Evolutionary conservation across 2,888 invertebrate genomes (phyloP).

Genomic region (Spodoptera exigua): DNA sequence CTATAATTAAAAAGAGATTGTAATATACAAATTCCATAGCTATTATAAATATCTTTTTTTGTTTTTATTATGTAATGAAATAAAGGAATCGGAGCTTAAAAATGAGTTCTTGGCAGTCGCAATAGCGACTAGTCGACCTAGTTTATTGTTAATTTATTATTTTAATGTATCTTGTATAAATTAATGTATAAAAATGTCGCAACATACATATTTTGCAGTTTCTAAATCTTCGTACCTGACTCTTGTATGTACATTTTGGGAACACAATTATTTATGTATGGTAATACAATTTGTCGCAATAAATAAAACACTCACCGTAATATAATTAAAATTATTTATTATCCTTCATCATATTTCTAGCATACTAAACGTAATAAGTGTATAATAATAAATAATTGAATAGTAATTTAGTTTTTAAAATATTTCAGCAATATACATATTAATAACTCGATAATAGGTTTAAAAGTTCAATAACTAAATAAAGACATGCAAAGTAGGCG

Average conservation of each 20-base stretch:
- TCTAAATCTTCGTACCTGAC: constrained; percentile 31
- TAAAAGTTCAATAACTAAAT: constrained; percentile 78
- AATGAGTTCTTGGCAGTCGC: too few relatives aligned
- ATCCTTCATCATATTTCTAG: constrained; percentile 90
- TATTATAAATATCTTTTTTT: too few relatives aligned
- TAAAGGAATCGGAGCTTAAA: too few relatives aligned
- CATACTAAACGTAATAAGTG: constrained; percentile 90
- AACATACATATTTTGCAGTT: constrained; percentile 7
- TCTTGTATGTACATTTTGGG: constrained; percentile 16
- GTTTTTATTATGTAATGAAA: too few relatives aligned
- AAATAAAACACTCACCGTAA: constrained; percentile 82
- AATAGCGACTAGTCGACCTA: too few relatives aligned
- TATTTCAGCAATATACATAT: constrained; percentile 87
- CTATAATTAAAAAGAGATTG: too few relatives aligned
- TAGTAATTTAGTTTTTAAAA: constrained; percentile 88
- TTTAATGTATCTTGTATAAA: constrained; percentile 14
- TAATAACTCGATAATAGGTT: constrained; percentile 84
- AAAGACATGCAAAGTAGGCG: constrained; percentile 86
- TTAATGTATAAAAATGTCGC: background rate
- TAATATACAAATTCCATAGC: too few relatives aligned
- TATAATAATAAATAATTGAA: constrained; percentile 90
- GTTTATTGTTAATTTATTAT: too few relatives aligned
- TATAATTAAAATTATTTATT: constrained; percentile 90
- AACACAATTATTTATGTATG: constrained; percentile 8
- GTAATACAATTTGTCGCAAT: background rate